Evolutionary conservation across 1,140 invertebrate species (phyloP).

Genomic region (Procambarus virginalis): DNA sequence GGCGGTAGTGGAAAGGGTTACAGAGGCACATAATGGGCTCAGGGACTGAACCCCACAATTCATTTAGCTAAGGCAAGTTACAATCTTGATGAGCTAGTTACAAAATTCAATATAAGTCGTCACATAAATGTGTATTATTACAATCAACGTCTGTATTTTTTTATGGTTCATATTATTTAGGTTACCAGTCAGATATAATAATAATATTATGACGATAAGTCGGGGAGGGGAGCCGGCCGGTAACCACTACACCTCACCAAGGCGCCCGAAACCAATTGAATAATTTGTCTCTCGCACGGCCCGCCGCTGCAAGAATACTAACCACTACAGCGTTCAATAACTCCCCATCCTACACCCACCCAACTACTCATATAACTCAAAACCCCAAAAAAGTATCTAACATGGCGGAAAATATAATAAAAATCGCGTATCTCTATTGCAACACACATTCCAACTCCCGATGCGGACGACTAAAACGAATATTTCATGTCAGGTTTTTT

Average conservation of each 20-base stretch:
- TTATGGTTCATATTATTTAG: too few relatives aligned
- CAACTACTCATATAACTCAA: background rate
- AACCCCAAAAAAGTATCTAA: too few relatives aligned
- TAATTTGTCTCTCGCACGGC: slow-evolving; percentile 36
- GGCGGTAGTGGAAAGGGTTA: too few relatives aligned
- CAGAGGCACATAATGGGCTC: too few relatives aligned
- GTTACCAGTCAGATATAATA: too few relatives aligned
- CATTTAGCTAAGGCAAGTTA: too few relatives aligned
- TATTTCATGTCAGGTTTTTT: background rate
- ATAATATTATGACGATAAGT: background rate
- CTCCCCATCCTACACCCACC: background rate
- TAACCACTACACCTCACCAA: background rate
- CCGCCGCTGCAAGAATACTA: slow-evolving; percentile 27
- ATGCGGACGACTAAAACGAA: background rate
- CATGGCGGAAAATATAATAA: background rate
- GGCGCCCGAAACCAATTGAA: slow-evolving; percentile 51
- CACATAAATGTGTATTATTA: too few relatives aligned
- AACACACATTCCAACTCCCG: background rate
- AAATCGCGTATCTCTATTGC: background rate
- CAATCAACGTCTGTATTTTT: too few relatives aligned
- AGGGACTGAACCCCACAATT: too few relatives aligned
- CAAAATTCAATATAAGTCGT: too few relatives aligned
- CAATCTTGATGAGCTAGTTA: too few relatives aligned
- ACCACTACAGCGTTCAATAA: slow-evolving; percentile 4
- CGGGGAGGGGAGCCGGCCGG: background rate